Base-by-base conservation (phyloP, 2,888 invertebrate species). In the Harmothoe impar region DNA sequence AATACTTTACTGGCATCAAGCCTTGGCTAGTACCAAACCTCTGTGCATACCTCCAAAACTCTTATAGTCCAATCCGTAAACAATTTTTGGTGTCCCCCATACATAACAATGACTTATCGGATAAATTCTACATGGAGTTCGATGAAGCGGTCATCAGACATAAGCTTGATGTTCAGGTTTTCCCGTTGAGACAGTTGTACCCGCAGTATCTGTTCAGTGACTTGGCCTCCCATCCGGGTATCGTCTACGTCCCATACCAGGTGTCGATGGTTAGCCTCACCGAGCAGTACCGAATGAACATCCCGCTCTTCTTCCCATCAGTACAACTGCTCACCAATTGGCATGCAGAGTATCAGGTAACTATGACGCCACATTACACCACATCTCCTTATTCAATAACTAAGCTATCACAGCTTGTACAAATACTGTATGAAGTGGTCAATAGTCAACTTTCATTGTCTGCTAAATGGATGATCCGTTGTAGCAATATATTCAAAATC, bases 221-320 rank as follows among this genome's bases (percentile, higher is more conserved):
- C 68, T 51, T 93, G 20, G 92, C 92, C 1, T 89, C 93, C 5
- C 93, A 93, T 68, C 91, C 91, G 12, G 93, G 91, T 35, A 92
- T 93, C n/a, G 89, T 93, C 23, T 92, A 93, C 84, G 88, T 93
- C 17, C 93, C 93, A 23, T 93, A 93, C 77, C 93, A 93, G 77
- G 89, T 93, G 78, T 93, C 93, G 23, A 93, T 93, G 93, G 90
- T 92, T 23, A 93, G 92, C 85, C 90, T 93, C 29, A 93, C 93
- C 7, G 93, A 93, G 88, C 93, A 93, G 89, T 93, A 93, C 90
- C 52, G 93, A 12, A 93, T 93, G 93, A 92, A 92, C 85, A 92
- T 93, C 29, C 93, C 93, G 5, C 89, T 93, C 20, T 93, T 93
- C 72, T 92, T 93, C 90, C 93, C 93, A 0, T 86, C 92, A 31